phyloP scores from a whole-genome alignment of 2,888 invertebrate genomes.

The Acronicta psi region DNA sequence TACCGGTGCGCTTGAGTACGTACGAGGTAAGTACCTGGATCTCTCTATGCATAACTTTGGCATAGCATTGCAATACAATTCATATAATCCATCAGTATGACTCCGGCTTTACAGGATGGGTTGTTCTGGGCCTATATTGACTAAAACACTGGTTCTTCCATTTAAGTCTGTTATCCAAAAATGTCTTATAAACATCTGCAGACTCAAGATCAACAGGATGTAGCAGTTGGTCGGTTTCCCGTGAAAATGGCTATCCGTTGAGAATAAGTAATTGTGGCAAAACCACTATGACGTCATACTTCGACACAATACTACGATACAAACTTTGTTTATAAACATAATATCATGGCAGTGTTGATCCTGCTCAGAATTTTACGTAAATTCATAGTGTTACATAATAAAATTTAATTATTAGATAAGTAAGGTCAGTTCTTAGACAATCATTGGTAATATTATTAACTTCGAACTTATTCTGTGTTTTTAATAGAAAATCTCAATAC shows the following conservation, averaged over 20 bases:
- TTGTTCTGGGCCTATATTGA: conserved; percentile 7
- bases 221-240: conserved; percentile 13
- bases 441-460: neutral
- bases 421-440: conserved; percentile 6
- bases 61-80: conserved; percentile 1
- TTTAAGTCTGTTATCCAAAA: conserved; percentile 3
- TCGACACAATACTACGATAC: conserved; percentile 10
- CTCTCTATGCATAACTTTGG: conserved; percentile 14
- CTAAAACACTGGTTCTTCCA: conserved; percentile 16
- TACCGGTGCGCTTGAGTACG: neutral
- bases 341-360: neutral
- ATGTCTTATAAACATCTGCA: conserved; percentile 5
- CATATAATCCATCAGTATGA: conserved; percentile 8
- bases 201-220: conserved; percentile 9
- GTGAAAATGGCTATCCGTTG: neutral
- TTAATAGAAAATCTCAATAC: too few relatives aligned
- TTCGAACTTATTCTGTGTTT: too few relatives aligned
- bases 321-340: conserved; percentile 9
- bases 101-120: conserved; percentile 7
- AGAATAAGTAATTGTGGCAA: conserved; percentile 22
- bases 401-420: too few relatives aligned
- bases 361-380: neutral
- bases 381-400: conserved; percentile 4
- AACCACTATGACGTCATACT: conserved; percentile 6
- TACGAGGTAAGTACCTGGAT: conserved; percentile 9